Conservation (phyloP, 1,140 invertebrate genomes). For the Augochlora pura region DNA sequence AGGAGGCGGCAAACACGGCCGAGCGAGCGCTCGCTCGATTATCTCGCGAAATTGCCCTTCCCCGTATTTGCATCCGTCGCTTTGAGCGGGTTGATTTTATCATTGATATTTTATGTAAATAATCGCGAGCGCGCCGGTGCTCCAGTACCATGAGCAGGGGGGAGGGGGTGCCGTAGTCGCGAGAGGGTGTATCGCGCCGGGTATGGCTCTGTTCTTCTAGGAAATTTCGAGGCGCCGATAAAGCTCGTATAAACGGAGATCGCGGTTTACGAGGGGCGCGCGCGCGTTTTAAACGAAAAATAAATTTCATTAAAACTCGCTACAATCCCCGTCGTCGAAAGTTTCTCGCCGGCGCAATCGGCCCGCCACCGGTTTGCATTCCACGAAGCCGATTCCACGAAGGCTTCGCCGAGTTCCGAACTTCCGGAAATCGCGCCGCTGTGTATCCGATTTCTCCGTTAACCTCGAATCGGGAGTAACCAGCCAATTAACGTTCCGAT, state of each 20-base stretch:
- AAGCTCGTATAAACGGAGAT: not conserved
- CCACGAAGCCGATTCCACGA: too few species aligned
- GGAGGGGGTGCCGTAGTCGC: not conserved
- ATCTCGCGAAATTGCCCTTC: conserved; percentile 24
- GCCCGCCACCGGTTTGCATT: too few species aligned
- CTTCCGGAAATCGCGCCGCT: too few species aligned
- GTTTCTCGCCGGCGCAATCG: too few species aligned
- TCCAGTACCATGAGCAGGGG: too few species aligned
- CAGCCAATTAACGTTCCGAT: too few species aligned
- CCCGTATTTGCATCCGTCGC: conserved; percentile 32
- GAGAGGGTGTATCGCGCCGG: not conserved
- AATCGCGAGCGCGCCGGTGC: not conserved
- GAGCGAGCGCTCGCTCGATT: not conserved
- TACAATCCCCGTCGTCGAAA: too few species aligned
- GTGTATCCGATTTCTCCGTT: too few species aligned
- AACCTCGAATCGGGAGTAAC: too few species aligned
- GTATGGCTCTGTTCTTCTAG: not conserved
- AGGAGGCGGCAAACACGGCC: not conserved
- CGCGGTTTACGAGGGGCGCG: not conserved
- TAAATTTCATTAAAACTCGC: not conserved
- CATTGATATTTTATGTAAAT: conserved; percentile 45
- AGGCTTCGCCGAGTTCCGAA: too few species aligned
- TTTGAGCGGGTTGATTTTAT: conserved; percentile 34
- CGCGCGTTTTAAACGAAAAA: not conserved
- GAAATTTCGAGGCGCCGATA: not conserved